Base-by-base conservation (phyloP, 2,797 vertebrate genomes). In the Syndactyla subalaris region DNA sequence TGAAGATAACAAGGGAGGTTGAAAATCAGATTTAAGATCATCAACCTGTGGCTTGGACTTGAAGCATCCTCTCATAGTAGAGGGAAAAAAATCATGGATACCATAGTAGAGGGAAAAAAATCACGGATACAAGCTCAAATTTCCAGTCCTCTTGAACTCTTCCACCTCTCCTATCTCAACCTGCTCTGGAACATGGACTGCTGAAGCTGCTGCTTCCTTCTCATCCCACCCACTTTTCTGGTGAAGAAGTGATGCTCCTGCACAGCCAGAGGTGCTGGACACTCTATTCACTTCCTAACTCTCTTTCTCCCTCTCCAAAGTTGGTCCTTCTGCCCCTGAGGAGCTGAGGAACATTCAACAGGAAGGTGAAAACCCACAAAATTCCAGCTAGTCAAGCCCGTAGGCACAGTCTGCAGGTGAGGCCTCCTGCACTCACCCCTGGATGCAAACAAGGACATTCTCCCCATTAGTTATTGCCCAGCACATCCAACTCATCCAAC, bases 361-460 rank as follows among this genome's bases (percentile, higher is more conserved):
- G 23, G 30, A 48, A 36, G 16, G 14, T 6, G 74, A 32, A 65
- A 21, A 1, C 15, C n/a, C 73, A 9, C 7, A 9, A 0, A 73
- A 14, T 7, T 22, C 38, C 15, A 12, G 32, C 8, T 23, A 29
- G 20, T 13, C 6, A 24, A 79, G 65, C 4, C 61, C 65, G 2
- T 1, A 11, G 45, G 32, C 1, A 3, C 2, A 1, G 14, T 14
- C 4, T 22, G 10, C 67, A 43, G 51, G 74, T n/a, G 13, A 27
- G 46, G 22, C 45, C 18, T 9, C 58, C 16, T 4, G 13, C 51
- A 2, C 58, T 29, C 54, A 14, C 7, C 26, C 38, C 29, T 16
- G 24, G 30, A 22, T 15, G 18, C 52, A 49, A 22, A 26, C 49
- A 26, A 32, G 38, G 14, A 6, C 14, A 2, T 32, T 57, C n/a